A percentile compares a stretch with the other conserved stretches of the same genome.
Evolutionary conservation across 2,888 invertebrate species (phyloP).

Genomic region (Protonemura montana): DNA sequence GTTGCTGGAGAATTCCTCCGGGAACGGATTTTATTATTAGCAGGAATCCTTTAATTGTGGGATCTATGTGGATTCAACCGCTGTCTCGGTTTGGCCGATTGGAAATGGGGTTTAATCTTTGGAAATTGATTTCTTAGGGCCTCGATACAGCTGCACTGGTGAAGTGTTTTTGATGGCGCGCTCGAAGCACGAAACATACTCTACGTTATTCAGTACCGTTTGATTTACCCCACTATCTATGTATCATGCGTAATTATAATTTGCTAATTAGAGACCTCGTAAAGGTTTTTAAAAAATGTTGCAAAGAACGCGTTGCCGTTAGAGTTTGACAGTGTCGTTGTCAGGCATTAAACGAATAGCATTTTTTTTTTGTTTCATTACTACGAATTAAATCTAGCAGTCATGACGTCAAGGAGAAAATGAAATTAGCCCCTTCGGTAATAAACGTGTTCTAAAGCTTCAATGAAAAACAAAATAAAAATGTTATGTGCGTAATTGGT

Average conservation of each 20-base stretch:
- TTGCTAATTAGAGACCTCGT: not conserved
- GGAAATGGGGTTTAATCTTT: not conserved
- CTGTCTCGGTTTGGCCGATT: not conserved
- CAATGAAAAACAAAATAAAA: conserved; percentile 3
- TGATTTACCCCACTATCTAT: too few species aligned
- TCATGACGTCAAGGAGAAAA: not conserved
- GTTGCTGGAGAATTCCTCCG: not conserved
- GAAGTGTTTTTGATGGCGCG: not conserved
- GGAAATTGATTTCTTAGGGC: not conserved
- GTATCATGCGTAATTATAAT: too few species aligned
- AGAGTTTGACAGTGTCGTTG: not conserved
- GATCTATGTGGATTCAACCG: not conserved
- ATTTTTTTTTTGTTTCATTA: not conserved
- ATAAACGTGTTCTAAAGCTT: not conserved
- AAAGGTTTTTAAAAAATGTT: not conserved
- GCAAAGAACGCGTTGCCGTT: not conserved
- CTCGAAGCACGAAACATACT: too few species aligned
- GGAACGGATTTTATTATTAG: not conserved
- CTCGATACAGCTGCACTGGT: not conserved
- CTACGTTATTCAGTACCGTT: too few species aligned
- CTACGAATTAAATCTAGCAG: not conserved
- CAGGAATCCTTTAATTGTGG: not conserved
- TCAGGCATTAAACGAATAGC: not conserved
- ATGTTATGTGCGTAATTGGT: not conserved
- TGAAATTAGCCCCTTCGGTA: not conserved